Evolutionary conservation across 1,140 invertebrate species (phyloP), one percentile per base, ranked within the genome.

Genomic region (Battus philenor): DNA sequence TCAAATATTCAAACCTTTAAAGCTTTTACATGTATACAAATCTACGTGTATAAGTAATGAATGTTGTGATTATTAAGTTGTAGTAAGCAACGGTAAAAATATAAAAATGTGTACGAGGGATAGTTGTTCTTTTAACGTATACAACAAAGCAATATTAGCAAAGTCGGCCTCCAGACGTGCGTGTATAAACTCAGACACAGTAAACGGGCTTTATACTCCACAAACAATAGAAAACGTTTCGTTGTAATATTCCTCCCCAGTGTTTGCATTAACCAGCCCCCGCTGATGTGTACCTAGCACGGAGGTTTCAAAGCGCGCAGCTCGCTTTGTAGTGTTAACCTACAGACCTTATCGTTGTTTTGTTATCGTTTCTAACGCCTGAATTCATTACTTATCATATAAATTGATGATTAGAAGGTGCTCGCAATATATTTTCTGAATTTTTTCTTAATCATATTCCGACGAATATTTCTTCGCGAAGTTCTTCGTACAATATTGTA

Each of bases 101-200:
- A n/a, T n/a, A n/a, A n/a, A n/a, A n/a, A n/a, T n/a, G n/a, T n/a
- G n/a, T n/a, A n/a, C n/a, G n/a, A n/a, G n/a, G n/a, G n/a, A n/a
- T n/a, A n/a, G n/a, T n/a, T n/a, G n/a, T n/a, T n/a, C n/a, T n/a
- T 33, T 16, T 31, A 31, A 5, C 8, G 27, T 29, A 31, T 32
- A 33, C 1, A 33, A 9, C 31, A 9, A 33, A 33, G 31, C 17
- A 33, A 33, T 33, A 17, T 33, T 33, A 17, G 31, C 20, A 18
- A 5, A n/a, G 16, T 17, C 33, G 33, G 33, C 17, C 16, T 36
- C 33, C 33, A 36, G 33, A 36, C 33, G 16, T 20, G 33, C 15
- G 33, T 36, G 33, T 18, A 36, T 20, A 36, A 36, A 36, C 17
- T 36, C 33, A 36, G 33, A 36, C 33, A 36, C 33, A 10, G 33